Percentiles rank a stretch among this genome's conserved stretches.
Conservation (phyloP, 2,797 vertebrate genomes). For the Mico argentatus region DNA sequence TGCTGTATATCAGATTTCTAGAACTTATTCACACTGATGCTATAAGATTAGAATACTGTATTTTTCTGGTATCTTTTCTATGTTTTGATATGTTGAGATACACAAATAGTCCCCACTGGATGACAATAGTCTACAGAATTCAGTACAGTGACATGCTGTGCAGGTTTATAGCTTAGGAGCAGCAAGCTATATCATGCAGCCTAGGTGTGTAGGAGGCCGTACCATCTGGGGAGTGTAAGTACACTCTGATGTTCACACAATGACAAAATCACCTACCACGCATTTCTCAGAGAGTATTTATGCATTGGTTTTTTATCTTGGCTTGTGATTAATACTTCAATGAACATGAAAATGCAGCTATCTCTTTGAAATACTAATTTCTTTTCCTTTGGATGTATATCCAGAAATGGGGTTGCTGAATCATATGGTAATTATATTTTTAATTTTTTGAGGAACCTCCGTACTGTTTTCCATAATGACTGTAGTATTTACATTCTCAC, state of each 20-base stretch:
- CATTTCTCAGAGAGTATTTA: too few species aligned
- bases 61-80: not conserved
- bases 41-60: not conserved
- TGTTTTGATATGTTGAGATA: not conserved
- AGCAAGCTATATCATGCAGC: too few species aligned
- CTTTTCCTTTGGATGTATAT: not conserved
- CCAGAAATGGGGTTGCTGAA: not conserved
- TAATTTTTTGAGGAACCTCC: not conserved
- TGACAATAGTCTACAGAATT: not conserved
- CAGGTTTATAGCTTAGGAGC: too few species aligned
- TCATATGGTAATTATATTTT: not conserved
- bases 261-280: too few species aligned
- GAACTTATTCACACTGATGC: not conserved
- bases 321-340: not conserved
- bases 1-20: not conserved
- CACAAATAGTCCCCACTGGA: not conserved
- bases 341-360: not conserved
- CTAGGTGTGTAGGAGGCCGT: too few species aligned
- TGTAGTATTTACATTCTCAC: not conserved
- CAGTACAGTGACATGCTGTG: too few species aligned
- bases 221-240: too few species aligned
- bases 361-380: not conserved
- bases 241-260: too few species aligned
- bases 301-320: not conserved
- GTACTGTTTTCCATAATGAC: not conserved